These are phyloP conservation scores for Margarornis squamiger DNA, from an alignment of 2,797 vertebrate genomes.

Conservation along the genomic window DNA sequence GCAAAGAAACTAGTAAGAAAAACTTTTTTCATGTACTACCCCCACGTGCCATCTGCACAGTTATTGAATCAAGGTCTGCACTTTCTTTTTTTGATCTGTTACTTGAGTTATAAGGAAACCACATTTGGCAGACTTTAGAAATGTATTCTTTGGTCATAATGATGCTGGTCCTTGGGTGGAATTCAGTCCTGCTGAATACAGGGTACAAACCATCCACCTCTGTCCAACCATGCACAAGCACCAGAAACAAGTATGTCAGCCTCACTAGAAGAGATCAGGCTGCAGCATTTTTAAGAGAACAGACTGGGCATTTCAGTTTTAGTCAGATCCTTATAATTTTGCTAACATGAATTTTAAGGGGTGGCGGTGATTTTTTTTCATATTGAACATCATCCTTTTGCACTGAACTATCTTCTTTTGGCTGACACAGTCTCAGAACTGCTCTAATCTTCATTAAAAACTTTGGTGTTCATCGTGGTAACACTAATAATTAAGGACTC, in stretches of 20 bases:
- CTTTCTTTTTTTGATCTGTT: background rate
- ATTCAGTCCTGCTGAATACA: background rate
- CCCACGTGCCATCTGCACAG: background rate
- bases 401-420: background rate
- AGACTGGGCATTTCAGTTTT: background rate
- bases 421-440: background rate
- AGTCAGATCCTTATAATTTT: background rate
- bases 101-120: background rate
- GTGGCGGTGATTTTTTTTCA: background rate
- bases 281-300: background rate
- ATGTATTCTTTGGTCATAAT: background rate
- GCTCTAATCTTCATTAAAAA: slow-evolving; percentile 19
- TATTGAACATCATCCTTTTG: background rate
- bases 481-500: background rate
- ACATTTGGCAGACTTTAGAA: background rate
- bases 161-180: background rate
- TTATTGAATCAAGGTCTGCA: background rate
- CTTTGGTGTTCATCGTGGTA: background rate
- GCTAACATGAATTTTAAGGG: background rate
- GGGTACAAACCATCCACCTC: background rate
- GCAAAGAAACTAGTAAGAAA: background rate
- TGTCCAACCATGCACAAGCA: background rate
- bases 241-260: background rate
- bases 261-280: background rate
- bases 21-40: background rate